These are phyloP conservation scores for Megathymus violae DNA, from an alignment of 1,140 invertebrate species.

Conservation along the genomic window DNA sequence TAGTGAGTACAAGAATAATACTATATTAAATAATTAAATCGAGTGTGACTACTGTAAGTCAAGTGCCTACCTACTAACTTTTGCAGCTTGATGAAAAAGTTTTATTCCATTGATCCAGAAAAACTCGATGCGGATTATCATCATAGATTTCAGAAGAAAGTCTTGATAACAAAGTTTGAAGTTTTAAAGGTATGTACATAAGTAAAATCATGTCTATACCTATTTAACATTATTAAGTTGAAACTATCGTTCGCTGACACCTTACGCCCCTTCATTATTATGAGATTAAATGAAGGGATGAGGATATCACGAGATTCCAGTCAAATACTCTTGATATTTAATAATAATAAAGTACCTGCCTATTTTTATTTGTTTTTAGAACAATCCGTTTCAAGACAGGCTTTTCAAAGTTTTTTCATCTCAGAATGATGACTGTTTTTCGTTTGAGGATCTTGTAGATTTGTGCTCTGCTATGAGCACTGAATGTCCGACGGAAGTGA, in stretches of 20 bases:
- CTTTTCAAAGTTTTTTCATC: constrained; percentile 90
- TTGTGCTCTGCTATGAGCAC: constrained; percentile 89
- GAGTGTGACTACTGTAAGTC: constrained; percentile 3
- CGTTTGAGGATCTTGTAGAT: constrained; percentile 91
- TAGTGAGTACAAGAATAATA: no score
- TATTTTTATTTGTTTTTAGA: no score
- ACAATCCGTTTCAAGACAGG: constrained; percentile 88
- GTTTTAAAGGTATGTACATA: constrained; percentile 78
- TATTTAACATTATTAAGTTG: no score
- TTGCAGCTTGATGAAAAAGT: constrained; percentile 83
- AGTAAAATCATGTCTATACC: no score
- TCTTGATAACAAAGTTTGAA: constrained; percentile 82
- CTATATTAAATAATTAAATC: no score
- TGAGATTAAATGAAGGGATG: no score
- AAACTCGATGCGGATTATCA: constrained; percentile 73
- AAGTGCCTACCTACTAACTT: not conserved
- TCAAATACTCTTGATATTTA: no score
- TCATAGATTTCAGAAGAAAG: constrained; percentile 76
- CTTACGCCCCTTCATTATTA: no score
- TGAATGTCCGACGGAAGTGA: constrained; percentile 87
- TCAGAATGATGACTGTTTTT: constrained; percentile 85
- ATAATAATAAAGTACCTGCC: no score
- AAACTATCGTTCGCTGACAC: no score
- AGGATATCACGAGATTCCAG: no score
- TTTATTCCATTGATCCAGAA: constrained; percentile 74